Conservation (phyloP, 37 sponge, comb jelly and placozoan genomes). For the Ephydatia muelleri region DNA sequence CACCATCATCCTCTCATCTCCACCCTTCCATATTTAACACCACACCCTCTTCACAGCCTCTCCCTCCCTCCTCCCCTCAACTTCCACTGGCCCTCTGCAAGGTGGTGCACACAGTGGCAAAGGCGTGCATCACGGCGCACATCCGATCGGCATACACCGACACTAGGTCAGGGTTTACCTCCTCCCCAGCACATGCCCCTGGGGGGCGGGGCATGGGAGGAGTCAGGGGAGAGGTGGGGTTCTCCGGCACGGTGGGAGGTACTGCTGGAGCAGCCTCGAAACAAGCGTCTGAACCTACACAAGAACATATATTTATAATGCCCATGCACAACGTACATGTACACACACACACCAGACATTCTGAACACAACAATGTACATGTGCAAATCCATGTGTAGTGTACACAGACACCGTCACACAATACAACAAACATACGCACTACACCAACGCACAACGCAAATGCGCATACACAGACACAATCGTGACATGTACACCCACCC, state of each 20-base stretch:
- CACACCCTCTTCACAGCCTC: background rate
- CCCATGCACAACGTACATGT: no score
- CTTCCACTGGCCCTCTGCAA: conserved; percentile 12
- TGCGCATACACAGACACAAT: no score
- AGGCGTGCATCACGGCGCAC: conserved; percentile 84
- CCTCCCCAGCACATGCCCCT: background rate
- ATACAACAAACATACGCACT: no score
- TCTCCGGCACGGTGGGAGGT: background rate
- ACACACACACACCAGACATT: no score
- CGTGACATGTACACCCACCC: no score
- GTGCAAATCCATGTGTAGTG: no score
- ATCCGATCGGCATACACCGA: conserved; percentile 81
- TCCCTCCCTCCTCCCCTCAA: background rate
- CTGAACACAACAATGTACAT: no score
- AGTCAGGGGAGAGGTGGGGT: background rate
- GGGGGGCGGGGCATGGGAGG: background rate
- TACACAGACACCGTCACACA: no score
- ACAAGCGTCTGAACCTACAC: background rate
- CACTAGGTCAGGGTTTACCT: conserved; percentile 37
- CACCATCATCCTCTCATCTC: background rate
- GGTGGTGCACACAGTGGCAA: conserved; percentile 69
- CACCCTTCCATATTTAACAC: conserved; percentile 5
- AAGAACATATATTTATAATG: no score
- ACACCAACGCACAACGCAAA: no score
- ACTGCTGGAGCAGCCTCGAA: background rate